These are phyloP conservation scores for Eudyptes chrysolophus DNA, from an alignment of 2,113 vertebrate species.

Conservation along the genomic window DNA sequence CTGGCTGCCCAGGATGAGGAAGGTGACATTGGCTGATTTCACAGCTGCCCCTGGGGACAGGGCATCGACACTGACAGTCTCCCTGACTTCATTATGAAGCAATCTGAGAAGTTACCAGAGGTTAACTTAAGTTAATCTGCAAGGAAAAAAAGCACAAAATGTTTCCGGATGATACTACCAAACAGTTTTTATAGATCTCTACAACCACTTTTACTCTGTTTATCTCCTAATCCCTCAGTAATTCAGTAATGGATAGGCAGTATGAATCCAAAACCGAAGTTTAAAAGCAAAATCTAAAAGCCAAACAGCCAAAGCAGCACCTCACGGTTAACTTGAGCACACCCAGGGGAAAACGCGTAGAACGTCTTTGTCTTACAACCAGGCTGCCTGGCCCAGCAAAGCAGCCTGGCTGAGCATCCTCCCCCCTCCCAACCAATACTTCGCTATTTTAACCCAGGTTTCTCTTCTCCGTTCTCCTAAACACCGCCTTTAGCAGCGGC, in stretches of 20 bases:
- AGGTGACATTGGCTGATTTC: not conserved
- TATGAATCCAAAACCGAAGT: accelerated
- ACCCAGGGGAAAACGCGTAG: not conserved
- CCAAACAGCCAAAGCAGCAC: too few relatives aligned
- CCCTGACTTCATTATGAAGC: not conserved
- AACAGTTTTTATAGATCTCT: accelerated
- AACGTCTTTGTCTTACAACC: accelerated
- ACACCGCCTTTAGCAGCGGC: accelerated
- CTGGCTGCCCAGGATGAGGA: not conserved
- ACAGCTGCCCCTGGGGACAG: not conserved
- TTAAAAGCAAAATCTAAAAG: not conserved
- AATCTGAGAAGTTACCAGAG: not conserved
- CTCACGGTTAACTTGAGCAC: accelerated
- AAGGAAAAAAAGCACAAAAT: not conserved
- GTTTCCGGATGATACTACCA: accelerated
- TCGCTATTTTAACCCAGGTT: accelerated
- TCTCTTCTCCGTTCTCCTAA: not conserved
- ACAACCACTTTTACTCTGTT: accelerated
- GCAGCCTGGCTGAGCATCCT: not conserved
- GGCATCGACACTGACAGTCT: accelerated
- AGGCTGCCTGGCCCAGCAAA: not conserved
- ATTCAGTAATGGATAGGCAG: accelerated
- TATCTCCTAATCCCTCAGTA: accelerated
- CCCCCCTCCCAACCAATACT: not conserved
- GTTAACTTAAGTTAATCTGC: not conserved